Base-by-base conservation (phyloP, 2,888 invertebrate genomes). In the Cantharis rufa region DNA sequence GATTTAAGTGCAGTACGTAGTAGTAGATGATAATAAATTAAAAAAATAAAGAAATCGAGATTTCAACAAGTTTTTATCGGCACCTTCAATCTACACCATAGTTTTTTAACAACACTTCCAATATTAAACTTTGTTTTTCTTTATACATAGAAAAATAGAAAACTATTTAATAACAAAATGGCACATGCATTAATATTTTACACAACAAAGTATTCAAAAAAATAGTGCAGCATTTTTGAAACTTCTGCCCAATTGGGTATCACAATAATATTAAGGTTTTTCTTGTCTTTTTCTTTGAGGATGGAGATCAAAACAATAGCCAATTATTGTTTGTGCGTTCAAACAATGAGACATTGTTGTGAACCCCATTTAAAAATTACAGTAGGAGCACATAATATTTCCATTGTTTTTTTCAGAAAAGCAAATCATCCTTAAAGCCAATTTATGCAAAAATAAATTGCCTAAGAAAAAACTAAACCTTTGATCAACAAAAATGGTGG, bases 371-470 rank as follows among this genome's bases (percentile, higher is more conserved):
- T 24, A 32, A 70, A 21, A 74, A 62, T 70, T 69, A 21, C 61
- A 61, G 61, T 69, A 68, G 68, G 72, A 68, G 80, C 72, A 72
- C 77, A 79, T 80, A 81, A 18, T 18, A 18, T 72, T 32, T 72
- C 66, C 69, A 48, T 64, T 70, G 62, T 63, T 24, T 21, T n/a
- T 21, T n/a, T 21, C 15, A 72, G 69, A 62, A 68, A 77, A 73
- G 73, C 73, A 62, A 71, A 68, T 61, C 69, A 76, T 76, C 83
- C 87, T 87, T 87, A 86, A 86, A 87, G 88, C 87, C 80, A 88
- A 87, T 88, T 86, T 88, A 87, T 86, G 80, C 82, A 77, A 71
- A 82, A 84, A 86, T 86, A 88, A 87, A 86, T 86, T 86, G 88
- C 88, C 84, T 86, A 88, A 88, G 88, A 85, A 85, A 86, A 85